Evolutionary conservation across 1,140 invertebrate genomes (phyloP), one percentile per base, ranked within the genome.

Genomic region (Anastrepha obliqua): DNA sequence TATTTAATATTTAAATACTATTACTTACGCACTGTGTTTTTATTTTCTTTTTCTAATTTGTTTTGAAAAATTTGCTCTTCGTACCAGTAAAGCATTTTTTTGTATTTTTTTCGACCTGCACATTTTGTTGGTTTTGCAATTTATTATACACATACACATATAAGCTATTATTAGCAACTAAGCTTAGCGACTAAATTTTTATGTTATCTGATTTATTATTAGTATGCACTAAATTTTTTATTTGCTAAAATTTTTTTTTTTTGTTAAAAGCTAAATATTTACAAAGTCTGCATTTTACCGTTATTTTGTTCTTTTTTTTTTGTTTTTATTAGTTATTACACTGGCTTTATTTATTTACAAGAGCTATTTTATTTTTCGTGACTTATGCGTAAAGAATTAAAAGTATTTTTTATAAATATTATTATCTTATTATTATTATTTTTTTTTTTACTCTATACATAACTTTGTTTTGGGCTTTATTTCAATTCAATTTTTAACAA

Each of bases 271-370:
- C 64, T 87, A 65, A 70, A 20, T 87, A 87, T 87, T 64, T 87
- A 65, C 86, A 87, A 65, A 51, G 60, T 60, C 42, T 86, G 85
- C 58, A 64, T 86, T 64, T 86, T 44, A 86, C 85, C 85, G 85
- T 86, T 20, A 44, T 64, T 58, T 86, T 20, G 44, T 74, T 39
- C 1, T 29, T 74, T 74, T 74, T 74, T 74, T 55, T 58, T 81
- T 51, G 3, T 81, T 58, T 8, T 74, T 29, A 29, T 29, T 29
- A 0, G 29, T 29, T 29, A 29, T 29, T 78, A 20, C 20, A 8
- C 20, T 8, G 11, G 17, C 47, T 11, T 39, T 87, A 47, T 29
- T 86, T 87, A 64, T 67, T 65, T 87, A 87, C 60, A 78, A 78
- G 59, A 17, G n/a, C 0, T 51, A 74, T 74, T 74, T 74, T 29